These are phyloP conservation scores for Panonychus citri DNA, from an alignment of 1,140 invertebrate species.

Conservation along the genomic window DNA sequence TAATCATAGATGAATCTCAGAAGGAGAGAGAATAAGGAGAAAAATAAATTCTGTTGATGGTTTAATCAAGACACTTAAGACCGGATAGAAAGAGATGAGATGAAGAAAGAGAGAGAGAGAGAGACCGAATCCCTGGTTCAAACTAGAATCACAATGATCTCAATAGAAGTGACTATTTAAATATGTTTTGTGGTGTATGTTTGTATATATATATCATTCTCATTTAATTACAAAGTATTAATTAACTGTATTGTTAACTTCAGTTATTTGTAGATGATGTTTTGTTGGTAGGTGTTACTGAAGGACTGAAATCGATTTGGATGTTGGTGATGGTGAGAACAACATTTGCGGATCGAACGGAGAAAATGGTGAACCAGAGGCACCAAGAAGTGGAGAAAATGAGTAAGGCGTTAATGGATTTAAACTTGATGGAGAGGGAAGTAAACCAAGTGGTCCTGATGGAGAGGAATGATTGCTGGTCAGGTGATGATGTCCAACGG, in stretches of 20 bases:
- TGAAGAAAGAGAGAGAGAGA: too few species aligned
- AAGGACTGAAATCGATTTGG: constrained; percentile 17
- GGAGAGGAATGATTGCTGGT: background rate
- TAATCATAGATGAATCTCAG: too few species aligned
- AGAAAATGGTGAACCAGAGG: constrained; percentile 13
- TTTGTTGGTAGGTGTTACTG: too few species aligned
- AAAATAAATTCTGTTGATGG: too few species aligned
- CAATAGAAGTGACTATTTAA: background rate
- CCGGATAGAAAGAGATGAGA: too few species aligned
- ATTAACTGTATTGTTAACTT: too few species aligned
- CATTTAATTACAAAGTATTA: too few species aligned
- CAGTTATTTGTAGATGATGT: too few species aligned
- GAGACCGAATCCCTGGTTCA: too few species aligned
- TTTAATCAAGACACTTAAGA: too few species aligned
- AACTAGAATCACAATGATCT: background rate
- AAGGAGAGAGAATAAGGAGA: too few species aligned
- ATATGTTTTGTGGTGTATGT: background rate
- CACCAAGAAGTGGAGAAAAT: constrained; percentile 11
- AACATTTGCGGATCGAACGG: constrained; percentile 16
- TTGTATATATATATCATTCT: too few species aligned
- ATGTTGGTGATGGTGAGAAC: constrained; percentile 9
- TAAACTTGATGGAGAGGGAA: constrained; percentile 9
- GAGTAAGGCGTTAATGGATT: background rate
- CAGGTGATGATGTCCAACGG: constrained; percentile 4
- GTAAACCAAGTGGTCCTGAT: constrained; percentile 5